Evolutionary conservation across 2,888 invertebrate species (phyloP), one percentile per base, ranked within the genome.

Genomic region (Drosophila histrio): DNA sequence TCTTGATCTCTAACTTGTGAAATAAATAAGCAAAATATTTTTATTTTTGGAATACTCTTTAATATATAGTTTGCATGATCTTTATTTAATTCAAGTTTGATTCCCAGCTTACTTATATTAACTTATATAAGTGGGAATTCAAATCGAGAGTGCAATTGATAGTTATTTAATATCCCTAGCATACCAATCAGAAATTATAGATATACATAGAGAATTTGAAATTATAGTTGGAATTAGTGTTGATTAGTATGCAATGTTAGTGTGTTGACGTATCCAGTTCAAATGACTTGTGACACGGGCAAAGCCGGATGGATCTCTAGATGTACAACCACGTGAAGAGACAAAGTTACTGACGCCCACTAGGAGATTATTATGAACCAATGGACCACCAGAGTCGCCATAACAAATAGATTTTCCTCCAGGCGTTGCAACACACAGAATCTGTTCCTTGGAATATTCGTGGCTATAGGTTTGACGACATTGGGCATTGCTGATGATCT

Each of bases 401-500:
- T 6, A 46, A 6, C 74, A 73, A 17, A 41, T 70, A 0, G 73
- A 73, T 26, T 5, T 60, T 3, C 74, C 50, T 3, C 53, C 50
- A 1, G 56, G 13, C 1, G 69, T 65, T 11, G 21, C 46, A 1
- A 67, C 63, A 47, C 83, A 82, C 0, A 81, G 26, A 0, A 63
- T 54, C 17, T 61, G 43, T 19, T 54, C 24, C 36, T 53, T 36
- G 1, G 59, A 28, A 1, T 44, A 32, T 8, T 62, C 38, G 3
- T 90, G 80, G 26, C 88, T 87, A 46, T 90, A 91, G 24, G 86
- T 86, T 54, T 90, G 90, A 2, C 91, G 91, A 77, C 88, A 85
- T 89, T 91, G 36, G 79, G 81, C 47, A 88, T 89, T 72, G 71
- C 78, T 6, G 87, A 88, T 22, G 57, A 77, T 41, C 57, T 63